Base-by-base conservation (phyloP, 2,888 invertebrate species). In the Lycophotia porphyrea region DNA sequence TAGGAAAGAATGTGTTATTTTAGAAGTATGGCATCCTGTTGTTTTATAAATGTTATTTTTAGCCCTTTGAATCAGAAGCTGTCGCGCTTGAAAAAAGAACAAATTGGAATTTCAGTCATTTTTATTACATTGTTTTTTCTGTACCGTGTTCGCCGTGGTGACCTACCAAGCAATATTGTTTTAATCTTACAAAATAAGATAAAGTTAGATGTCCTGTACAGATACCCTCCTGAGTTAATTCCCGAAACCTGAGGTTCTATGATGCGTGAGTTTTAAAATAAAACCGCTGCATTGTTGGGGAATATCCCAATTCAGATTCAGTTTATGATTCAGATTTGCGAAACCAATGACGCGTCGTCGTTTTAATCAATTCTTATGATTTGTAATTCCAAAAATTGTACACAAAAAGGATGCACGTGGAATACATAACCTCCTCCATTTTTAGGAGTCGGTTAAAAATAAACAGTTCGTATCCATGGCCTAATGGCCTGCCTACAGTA, bases 31-130 rank as follows among this genome's bases (percentile, higher is more conserved):
- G 24, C 31, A 55, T 78, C 42, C 52, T 52, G 66, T 81, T 81
- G 66, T 64, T 49, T 49, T 47, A 36, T 15, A 36, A 47, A 47
- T 24, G 4, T 21, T 74, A 66, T 75, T 81, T 80, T 61, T 81
- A 60, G 15, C n/a, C 5, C 9, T 13, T 44, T 9, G 15, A 31
- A 65, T 18, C 18, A 31, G 15, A 11, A 64, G 34, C 36, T 65
- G 47, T 73, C 11, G 27, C 13, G 63, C 31, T 44, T 39, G 5
- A 24, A 11, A 18, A 7, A 34, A 13, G 1, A 49, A 36, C 1
- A 2, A 8, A 42, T 49, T 49, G 31, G 3, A 36, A 58, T 42
- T n/a, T 31, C 42, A 31, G 61, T 1, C 27, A 15, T 55, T 55
- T 55, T 27, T n/a, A n/a, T 52, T 55, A 52, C 3, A 52, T 52